Evolutionary conservation across 1,140 invertebrate species (phyloP), one percentile per base, ranked within the genome.

Genomic region (Lerema accius): DNA sequence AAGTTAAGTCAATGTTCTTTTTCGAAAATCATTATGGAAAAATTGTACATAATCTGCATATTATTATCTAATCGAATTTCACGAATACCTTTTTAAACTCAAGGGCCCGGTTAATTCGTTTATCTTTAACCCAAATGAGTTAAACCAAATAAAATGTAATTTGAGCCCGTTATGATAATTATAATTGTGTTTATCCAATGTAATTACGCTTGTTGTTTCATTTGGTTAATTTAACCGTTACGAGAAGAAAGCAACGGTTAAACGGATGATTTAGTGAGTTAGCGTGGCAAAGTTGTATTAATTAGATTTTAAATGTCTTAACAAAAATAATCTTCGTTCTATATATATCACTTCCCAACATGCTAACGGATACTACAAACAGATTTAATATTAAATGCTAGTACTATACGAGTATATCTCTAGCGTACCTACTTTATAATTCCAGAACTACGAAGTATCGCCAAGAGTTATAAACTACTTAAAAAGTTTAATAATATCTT

Each of bases 71-170:
- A 58, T 45, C 40, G 14, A 58, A 58, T 58, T 58, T n/a, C 28
- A 32, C 53, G 53, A 32, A 45, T 43, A 58, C 28, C 42, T 67
- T 55, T 58, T 56, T n/a, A n/a, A n/a, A n/a, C n/a, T n/a, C 67
- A 66, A 68, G 65, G 74, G 72, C 53, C 71, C 72, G 28, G 55
- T 71, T 76, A 80, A 78, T 78, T 78, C 73, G 71, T 73, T 80
- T 78, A 75, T 73, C 69, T 71, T 71, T 51, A 61, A 58, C 67
- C 67, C 58, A n/a, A 67, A 72, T 75, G 63, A 56, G 62, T 73
- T 71, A 56, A 42, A 49, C 50, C 39, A 43, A 67, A 65, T 62
- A 65, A 72, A 78, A 76, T 53, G 66, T 71, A 43, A 64, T 72
- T 64, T 53, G 67, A 50, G 67, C 67, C 66, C 59, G 58, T 75